phyloP scores from a whole-genome alignment of 2,113 vertebrate genomes.

The Antechinus stuartii region DNA sequence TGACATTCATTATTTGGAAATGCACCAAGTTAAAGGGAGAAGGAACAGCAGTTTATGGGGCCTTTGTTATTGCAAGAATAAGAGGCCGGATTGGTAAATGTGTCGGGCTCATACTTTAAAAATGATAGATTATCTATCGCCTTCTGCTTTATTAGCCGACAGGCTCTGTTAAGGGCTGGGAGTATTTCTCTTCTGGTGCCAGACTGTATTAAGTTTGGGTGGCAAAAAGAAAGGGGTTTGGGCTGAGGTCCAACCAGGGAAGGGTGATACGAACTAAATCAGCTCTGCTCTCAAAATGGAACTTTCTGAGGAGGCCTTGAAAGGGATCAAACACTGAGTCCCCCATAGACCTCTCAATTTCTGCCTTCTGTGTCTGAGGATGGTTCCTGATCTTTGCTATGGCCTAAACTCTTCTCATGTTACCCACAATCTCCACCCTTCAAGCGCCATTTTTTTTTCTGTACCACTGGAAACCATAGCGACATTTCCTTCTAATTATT shows the following conservation, averaged over 20 bases:
- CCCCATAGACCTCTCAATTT: neutral
- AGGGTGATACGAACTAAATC: neutral
- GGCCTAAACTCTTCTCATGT: neutral
- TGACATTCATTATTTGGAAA: constrained; percentile 39
- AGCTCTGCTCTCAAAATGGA: neutral
- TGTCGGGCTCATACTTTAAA: constrained; percentile 30
- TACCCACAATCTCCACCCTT: neutral
- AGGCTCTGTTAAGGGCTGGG: constrained; percentile 21
- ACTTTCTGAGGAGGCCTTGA: neutral
- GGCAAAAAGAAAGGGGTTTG: neutral
- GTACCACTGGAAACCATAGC: neutral
- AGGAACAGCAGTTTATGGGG: neutral
- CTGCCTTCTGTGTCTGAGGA: neutral
- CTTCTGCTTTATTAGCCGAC: constrained; percentile 48
- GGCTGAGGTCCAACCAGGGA: neutral
- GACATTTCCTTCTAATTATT: neutral
- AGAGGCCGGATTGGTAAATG: constrained; percentile 25
- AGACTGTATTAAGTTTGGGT: constrained; percentile 11
- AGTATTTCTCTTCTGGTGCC: neutral
- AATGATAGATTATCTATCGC: constrained; percentile 28
- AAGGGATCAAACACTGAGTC: neutral
- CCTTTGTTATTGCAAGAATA: neutral
- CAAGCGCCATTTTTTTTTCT: neutral
- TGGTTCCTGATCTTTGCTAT: neutral
- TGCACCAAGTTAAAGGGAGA: neutral